Base-by-base conservation (phyloP, 2,797 vertebrate genomes). In the Microctenopoma stevenorrisi region DNA sequence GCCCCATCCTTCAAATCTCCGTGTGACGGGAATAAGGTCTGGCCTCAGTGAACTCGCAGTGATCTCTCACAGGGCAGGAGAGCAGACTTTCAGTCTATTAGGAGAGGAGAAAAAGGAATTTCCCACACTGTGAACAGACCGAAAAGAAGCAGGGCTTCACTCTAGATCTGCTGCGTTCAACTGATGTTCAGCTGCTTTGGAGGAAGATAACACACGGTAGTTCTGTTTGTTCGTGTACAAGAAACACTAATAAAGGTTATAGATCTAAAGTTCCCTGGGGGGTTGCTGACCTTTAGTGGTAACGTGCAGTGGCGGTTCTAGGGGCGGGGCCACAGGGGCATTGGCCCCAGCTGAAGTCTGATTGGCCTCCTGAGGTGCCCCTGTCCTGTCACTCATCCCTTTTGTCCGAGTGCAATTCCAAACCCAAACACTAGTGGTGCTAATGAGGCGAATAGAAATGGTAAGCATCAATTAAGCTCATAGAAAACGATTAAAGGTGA, bases 1-100 rank as follows among this genome's bases (percentile, higher is more conserved):
- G 50, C 52, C 4, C 65, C 79, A 85, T 82, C 74, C 70, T 28
- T 64, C 62, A 62, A 51, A 69, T 72, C 42, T 1, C 63, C 69
- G 80, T 83, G 78, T 79, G 72, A 87, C 64, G 47, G 52, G 49
- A 55, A 52, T 56, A 14, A 48, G 58, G 57, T 48, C 49, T 35
- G 64, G 44, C 38, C 38, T 61, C 66, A 67, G 44, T 69, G 56
- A 79, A 78, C 73, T 62, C 11, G 8, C 44, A 15, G 0, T 35
- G 65, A 72, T 71, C 72, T 71, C 74, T 57, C 46, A 18, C 44
- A 76, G 38, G 26, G 28, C 42, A 78, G 63, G 52, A 50, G 18
- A 57, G 48, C 57, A 44, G 13, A 3, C 30, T 54, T 28, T 61
- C 69, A 50, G 25, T 54, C 46, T 46, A 30, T 51, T 49, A 22